These are phyloP conservation scores for Anabas testudineus DNA, from an alignment of 2,797 vertebrate species.

Conservation along the genomic window DNA sequence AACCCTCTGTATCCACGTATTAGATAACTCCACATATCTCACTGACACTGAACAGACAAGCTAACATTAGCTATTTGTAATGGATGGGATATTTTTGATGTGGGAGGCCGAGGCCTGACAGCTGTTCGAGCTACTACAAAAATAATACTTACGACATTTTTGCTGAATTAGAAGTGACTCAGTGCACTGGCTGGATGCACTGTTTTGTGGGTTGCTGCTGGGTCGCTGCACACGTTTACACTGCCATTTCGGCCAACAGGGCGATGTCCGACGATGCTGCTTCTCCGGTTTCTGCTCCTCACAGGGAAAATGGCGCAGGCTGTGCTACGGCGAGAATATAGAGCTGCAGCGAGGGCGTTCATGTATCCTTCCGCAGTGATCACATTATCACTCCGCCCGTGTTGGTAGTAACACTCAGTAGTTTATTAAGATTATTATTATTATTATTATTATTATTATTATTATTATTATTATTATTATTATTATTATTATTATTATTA, in stretches of 20 bases:
- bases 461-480: too few relatives aligned
- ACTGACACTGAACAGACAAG: fast-evolving
- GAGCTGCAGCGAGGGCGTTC: neutral
- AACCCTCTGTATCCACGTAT: neutral
- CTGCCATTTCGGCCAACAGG: constrained; percentile 81
- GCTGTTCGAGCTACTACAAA: neutral
- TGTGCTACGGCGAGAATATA: constrained; percentile 17
- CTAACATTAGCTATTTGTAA: too few relatives aligned
- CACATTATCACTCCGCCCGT: constrained; percentile 65
- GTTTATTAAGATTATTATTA: too few relatives aligned
- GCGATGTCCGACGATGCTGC: constrained; percentile 27
- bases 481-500: too few relatives aligned
- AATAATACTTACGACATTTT: constrained; percentile 85
- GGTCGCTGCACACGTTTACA: constrained; percentile 81
- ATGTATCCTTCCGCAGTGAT: constrained; percentile 71
- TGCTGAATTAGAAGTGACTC: constrained; percentile 73
- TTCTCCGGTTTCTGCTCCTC: neutral
- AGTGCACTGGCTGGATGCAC: constrained; percentile 87
- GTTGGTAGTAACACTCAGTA: too few relatives aligned
- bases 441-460: too few relatives aligned
- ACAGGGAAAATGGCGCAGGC: constrained; percentile 46
- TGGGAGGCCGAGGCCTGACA: constrained; percentile 1
- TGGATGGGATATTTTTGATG: too few relatives aligned
- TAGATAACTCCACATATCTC: too few relatives aligned
- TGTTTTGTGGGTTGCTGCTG: constrained; percentile 81